Base-by-base conservation (phyloP, 1,140 invertebrate species). In the Bombus cullumanus region DNA sequence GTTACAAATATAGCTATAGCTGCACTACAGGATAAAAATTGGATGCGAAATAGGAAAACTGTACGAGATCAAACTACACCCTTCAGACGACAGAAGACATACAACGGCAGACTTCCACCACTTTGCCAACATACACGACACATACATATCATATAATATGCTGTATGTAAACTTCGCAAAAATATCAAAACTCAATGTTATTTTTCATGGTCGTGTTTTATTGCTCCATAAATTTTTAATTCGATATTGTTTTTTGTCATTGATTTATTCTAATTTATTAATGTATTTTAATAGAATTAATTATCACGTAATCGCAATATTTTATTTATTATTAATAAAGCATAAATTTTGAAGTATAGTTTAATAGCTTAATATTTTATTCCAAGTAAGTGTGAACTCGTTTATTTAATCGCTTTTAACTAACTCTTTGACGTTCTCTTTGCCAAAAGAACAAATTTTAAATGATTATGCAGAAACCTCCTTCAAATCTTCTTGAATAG, bases 81-180 rank as follows among this genome's bases (percentile, higher is more conserved):
- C 31, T 83, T 83, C 39, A 6, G 43, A 83, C 62, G 6, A 66
- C 47, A n/a, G 53, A 75, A 83, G 72, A 83, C 72, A n/a, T 81
- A 73, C 34, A 41, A 75, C 71, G 39, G 64, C 57, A 2, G 39
- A 53, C 37, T 15, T 72, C 31, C 31, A 8, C 43, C 53, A 47
- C 37, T 82, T 18, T 43, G 37, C 39, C 10, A n/a, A 39, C n/a
- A 1, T 10, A 18, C 13, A 59, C 2, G 31, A 28, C 13, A n/a
- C 1, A 2, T 10, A 1, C 22, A 13, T 25, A 25, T 31, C 37
- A 53, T 18, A 75, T 37, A 10, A 28, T 18, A 53, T 53, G 18
- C 18, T 22, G 25, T 2, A 25, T 13, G 25, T 1, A 37, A 71
- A 28, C 31, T 37, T 34, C 1, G 31, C 34, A 8, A 3, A 34